phyloP scores from a whole-genome alignment of 2,797 vertebrate genomes.

The Scarus forsteni region DNA sequence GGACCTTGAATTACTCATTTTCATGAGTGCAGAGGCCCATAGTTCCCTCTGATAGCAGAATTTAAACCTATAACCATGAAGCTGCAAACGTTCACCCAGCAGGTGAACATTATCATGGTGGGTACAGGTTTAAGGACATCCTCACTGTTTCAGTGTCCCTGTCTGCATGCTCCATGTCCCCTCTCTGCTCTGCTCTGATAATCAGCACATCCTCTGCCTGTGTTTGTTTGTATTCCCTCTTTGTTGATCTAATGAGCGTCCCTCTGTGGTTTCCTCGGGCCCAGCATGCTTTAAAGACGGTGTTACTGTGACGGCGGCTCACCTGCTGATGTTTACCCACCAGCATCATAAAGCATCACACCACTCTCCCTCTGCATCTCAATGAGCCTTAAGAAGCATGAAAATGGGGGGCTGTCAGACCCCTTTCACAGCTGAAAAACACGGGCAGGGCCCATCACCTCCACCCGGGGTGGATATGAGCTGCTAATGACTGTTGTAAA shows the following conservation, averaged over 20 bases:
- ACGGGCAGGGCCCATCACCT: constrained; percentile 66
- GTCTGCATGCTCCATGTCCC: constrained; percentile 6
- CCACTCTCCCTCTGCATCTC: constrained; percentile 67
- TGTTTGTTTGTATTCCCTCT: constrained; percentile 81
- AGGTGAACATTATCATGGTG: too few relatives aligned
- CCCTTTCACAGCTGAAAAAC: constrained; percentile 75
- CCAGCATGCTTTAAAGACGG: constrained; percentile 76
- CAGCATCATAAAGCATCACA: constrained; percentile 65
- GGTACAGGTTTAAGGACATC: not conserved
- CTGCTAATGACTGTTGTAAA: constrained; percentile 85
- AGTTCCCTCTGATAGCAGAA: too few relatives aligned
- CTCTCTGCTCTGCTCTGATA: constrained; percentile 5
- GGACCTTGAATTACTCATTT: too few relatives aligned
- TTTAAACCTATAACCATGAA: too few relatives aligned
- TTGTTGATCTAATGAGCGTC: constrained; percentile 81
- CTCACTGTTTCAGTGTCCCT: constrained; percentile 12
- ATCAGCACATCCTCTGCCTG: constrained; percentile 26
- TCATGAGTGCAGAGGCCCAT: too few relatives aligned
- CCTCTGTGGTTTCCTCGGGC: constrained; percentile 61
- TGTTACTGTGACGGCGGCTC: constrained; percentile 58
- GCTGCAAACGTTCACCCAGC: too few relatives aligned
- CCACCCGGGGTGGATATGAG: constrained; percentile 71
- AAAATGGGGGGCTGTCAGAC: constrained; percentile 67
- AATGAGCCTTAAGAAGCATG: constrained; percentile 80
- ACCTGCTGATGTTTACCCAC: constrained; percentile 81